A percentile compares a stretch with the other conserved stretches of the same genome.
Evolutionary conservation across 2,797 vertebrate species (phyloP).

Genomic region (Poecilia velifera): DNA sequence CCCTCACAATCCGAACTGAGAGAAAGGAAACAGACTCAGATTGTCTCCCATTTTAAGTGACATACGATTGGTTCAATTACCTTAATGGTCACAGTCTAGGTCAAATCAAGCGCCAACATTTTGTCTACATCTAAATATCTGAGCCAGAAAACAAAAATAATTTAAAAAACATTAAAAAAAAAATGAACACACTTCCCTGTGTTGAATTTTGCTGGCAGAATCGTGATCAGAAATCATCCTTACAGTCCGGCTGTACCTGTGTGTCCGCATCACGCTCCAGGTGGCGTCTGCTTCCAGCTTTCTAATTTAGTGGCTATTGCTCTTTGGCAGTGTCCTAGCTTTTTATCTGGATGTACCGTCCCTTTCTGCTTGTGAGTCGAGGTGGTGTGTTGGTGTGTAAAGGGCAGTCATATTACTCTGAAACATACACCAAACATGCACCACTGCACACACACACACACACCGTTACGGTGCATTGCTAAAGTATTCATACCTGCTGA

Average conservation of each 20-base stretch:
- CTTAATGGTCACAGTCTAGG: conserved; percentile 74
- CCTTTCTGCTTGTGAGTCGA: conserved; percentile 54
- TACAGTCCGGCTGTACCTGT: conserved; percentile 35
- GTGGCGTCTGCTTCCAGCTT: conserved; percentile 24
- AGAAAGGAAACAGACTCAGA: conserved; percentile 48
- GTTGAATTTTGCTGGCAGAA: conserved; percentile 36
- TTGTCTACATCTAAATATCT: conserved; percentile 30
- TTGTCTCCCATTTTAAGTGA: conserved; percentile 60
- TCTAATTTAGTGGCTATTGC: conserved; percentile 55
- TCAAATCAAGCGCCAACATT: conserved; percentile 57
- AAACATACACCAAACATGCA: conserved; percentile 34
- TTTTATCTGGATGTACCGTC: conserved; percentile 42
- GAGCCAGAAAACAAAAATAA: conserved; percentile 33
- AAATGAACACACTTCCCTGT: conserved; percentile 50
- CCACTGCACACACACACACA: conserved; percentile 14
- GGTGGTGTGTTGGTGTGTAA: conserved; percentile 71
- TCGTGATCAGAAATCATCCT: conserved; percentile 11
- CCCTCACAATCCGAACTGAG: conserved; percentile 26
- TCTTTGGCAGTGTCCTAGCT: conserved; percentile 78
- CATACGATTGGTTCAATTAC: conserved; percentile 52
- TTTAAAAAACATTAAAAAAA: conserved; percentile 16
- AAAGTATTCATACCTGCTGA: not conserved
- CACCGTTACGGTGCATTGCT: conserved; percentile 9
- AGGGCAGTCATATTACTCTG: conserved; percentile 57
- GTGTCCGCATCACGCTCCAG: conserved; percentile 32